These are phyloP conservation scores for Calameuta idolon DNA, from an alignment of 2,888 invertebrate genomes.

Conservation along the genomic window DNA sequence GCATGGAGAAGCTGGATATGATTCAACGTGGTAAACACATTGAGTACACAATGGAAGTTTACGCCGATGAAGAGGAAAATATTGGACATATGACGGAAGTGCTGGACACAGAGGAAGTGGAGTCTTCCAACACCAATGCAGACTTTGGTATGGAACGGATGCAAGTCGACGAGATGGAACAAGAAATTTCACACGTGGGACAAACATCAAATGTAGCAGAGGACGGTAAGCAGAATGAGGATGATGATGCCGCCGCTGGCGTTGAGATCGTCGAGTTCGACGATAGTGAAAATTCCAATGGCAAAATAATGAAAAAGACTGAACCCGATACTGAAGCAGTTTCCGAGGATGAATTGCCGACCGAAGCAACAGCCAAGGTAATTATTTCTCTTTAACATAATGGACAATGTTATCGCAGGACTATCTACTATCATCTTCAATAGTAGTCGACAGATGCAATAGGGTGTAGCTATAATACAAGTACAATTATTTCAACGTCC, in stretches of 20 bases:
- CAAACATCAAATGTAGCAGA: conserved; percentile 46
- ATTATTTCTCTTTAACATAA: not conserved
- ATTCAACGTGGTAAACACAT: not conserved
- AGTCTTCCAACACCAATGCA: conserved; percentile 30
- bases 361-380: conserved; percentile 64
- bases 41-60: not conserved
- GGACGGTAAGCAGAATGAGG: conserved; percentile 43
- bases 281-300: conserved; percentile 29
- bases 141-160: conserved; percentile 31
- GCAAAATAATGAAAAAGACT: conserved; percentile 62
- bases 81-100: conserved; percentile 32
- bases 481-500: conserved; percentile 2
- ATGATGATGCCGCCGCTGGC: conserved; percentile 52
- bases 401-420: not conserved
- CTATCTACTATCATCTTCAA: not conserved
- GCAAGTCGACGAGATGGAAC: conserved; percentile 39
- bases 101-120: conserved; percentile 43
- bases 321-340: conserved; percentile 88
- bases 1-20: conserved; percentile 35
- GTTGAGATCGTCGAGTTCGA: conserved; percentile 48
- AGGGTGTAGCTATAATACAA: not conserved
- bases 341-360: conserved; percentile 80
- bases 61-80: not conserved
- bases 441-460: not conserved
- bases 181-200: conserved; percentile 34